Conservation (phyloP, 2,113 vertebrate species). For the Prunella himalayana region DNA sequence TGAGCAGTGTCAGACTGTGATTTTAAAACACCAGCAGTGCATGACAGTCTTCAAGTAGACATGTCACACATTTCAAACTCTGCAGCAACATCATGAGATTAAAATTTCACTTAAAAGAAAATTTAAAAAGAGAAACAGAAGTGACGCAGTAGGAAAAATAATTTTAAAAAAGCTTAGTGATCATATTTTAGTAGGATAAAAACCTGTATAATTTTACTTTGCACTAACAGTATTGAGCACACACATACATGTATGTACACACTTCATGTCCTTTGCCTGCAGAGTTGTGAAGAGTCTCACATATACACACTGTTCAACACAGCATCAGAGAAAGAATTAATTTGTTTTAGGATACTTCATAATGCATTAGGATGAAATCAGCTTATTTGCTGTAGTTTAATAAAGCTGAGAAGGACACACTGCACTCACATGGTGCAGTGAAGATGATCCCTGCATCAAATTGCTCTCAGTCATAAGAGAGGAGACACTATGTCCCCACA, state of each 20-base stretch:
- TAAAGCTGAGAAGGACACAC: background rate
- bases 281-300: background rate
- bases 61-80: constrained; percentile 1
- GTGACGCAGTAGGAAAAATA: background rate
- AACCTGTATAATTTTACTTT: background rate
- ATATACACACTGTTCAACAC: background rate
- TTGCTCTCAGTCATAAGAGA: background rate
- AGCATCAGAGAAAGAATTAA: background rate
- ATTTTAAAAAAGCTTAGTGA: background rate
- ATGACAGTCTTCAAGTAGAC: background rate
- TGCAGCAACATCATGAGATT: background rate
- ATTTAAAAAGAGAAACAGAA: background rate
- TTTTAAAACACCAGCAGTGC: constrained; percentile 27
- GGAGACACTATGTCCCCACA: background rate
- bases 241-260: accelerated
- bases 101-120: background rate
- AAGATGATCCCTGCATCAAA: background rate
- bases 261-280: background rate
- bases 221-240: background rate
- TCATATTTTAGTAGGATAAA: background rate
- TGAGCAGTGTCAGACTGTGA: constrained; percentile 43
- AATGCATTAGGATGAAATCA: background rate
- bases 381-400: background rate
- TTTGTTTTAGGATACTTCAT: background rate
- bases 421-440: background rate